Evolutionary conservation across 2,113 vertebrate genomes (phyloP).

Genomic region (Prolemur simus): DNA sequence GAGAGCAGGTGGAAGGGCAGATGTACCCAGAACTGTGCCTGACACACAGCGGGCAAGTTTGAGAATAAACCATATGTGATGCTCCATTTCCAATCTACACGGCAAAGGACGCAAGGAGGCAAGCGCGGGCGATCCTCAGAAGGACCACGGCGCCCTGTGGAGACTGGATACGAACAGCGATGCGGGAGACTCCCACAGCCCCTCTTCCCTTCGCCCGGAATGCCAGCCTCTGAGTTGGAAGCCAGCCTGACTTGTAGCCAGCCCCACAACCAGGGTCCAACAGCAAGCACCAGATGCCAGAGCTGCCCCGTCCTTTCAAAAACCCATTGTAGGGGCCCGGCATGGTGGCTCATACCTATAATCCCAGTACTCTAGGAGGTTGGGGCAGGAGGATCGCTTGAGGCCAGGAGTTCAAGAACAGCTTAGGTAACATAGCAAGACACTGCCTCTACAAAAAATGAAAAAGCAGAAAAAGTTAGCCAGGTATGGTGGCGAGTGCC

Average conservation of each 20-base stretch:
- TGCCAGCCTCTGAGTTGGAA: not conserved
- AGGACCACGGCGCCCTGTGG: not conserved
- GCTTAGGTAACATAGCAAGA: too few relatives aligned
- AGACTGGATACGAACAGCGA: fast-evolving
- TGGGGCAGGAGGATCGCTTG: too few relatives aligned
- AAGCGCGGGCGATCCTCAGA: fast-evolving
- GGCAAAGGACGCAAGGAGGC: not conserved
- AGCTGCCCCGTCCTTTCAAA: not conserved
- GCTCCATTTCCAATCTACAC: not conserved
- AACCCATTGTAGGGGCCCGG: fast-evolving
- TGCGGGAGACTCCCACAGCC: fast-evolving
- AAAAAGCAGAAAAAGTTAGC: too few relatives aligned
- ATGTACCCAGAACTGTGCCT: too few relatives aligned
- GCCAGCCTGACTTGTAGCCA: not conserved
- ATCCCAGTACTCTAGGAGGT: too few relatives aligned
- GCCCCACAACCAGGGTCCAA: too few relatives aligned
- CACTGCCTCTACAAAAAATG: too few relatives aligned
- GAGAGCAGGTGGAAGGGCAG: not conserved
- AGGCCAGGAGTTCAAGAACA: too few relatives aligned
- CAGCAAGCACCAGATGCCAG: not conserved
- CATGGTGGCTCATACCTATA: too few relatives aligned
- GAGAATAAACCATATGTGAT: not conserved
- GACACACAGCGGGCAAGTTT: not conserved
- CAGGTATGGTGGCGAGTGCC: too few relatives aligned
- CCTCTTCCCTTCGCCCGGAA: not conserved